These are phyloP conservation scores for Parasteatoda lunata DNA, from an alignment of 2,888 invertebrate genomes.

Conservation along the genomic window DNA sequence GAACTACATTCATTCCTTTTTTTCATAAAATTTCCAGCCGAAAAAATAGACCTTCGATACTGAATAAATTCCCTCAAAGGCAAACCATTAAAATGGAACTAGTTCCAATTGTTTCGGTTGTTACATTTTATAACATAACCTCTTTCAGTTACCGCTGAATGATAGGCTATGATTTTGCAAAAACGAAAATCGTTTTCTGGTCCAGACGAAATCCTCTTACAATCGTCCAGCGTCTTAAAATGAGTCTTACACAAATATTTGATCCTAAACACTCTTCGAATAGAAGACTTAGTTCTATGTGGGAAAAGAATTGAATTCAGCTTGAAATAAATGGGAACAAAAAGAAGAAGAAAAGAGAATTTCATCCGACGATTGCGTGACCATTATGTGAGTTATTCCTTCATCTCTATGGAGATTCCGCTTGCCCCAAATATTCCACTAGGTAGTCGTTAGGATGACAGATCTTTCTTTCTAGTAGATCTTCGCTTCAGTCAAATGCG, in stretches of 20 bases:
- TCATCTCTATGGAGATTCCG: constrained; percentile 54
- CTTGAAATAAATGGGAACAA: neutral
- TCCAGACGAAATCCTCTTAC: neutral
- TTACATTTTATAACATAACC: neutral
- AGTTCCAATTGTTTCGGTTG: neutral
- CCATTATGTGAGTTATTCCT: constrained; percentile 62
- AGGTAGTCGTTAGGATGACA: constrained; percentile 62
- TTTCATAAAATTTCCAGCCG: too few species aligned
- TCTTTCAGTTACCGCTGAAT: neutral
- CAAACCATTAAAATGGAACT: neutral
- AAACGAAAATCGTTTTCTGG: neutral
- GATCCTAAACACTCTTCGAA: neutral
- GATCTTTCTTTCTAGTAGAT: constrained; percentile 30
- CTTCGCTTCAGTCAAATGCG: constrained; percentile 42
- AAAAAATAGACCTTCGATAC: too few species aligned
- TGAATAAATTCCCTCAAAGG: neutral
- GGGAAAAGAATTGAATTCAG: constrained; percentile 21
- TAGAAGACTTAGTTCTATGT: neutral
- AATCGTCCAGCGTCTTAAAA: neutral
- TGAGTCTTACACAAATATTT: neutral
- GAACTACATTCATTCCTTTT: too few species aligned
- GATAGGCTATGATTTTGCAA: neutral
- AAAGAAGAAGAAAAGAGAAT: constrained; percentile 18
- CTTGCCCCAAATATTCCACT: constrained; percentile 58
- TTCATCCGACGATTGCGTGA: constrained; percentile 45